These are phyloP conservation scores for Chromis chromis DNA, from an alignment of 2,797 vertebrate species.

Conservation along the genomic window DNA sequence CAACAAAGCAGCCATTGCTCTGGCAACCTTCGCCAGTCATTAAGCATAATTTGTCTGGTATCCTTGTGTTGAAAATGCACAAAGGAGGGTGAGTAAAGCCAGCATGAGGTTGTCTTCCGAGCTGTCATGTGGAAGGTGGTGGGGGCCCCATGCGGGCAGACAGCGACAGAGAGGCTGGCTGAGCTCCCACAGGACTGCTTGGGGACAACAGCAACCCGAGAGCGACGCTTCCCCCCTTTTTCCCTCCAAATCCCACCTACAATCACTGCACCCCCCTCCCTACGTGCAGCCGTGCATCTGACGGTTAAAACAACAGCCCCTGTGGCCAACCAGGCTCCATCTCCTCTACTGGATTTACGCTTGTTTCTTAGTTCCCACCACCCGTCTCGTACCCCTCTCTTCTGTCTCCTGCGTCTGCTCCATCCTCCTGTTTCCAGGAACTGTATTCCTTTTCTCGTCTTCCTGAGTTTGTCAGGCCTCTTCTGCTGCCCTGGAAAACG, in stretches of 20 bases:
- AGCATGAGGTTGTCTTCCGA: constrained; percentile 81
- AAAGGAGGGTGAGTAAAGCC: constrained; percentile 78
- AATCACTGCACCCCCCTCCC: constrained; percentile 47
- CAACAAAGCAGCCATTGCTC: constrained; percentile 76
- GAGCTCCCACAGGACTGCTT: constrained; percentile 74
- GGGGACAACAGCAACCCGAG: constrained; percentile 80
- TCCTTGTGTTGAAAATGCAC: constrained; percentile 79
- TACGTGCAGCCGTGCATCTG: constrained; percentile 64
- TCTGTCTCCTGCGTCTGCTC: constrained; percentile 5
- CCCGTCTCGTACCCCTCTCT: constrained; percentile 7
- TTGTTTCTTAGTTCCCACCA: constrained; percentile 54
- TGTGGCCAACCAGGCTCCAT: constrained; percentile 77
- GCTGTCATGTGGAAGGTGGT: constrained; percentile 78
- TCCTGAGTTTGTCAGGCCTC: neutral
- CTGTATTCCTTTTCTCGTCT: constrained; percentile 8
- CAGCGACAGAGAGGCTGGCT: constrained; percentile 78
- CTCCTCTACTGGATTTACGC: constrained; percentile 72
- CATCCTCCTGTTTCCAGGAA: constrained; percentile 5
- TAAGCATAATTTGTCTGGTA: constrained; percentile 84
- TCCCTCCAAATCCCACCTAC: constrained; percentile 49
- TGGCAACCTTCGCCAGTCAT: constrained; percentile 73
- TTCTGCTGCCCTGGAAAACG: constrained; percentile 21
- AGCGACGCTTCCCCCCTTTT: constrained; percentile 43
- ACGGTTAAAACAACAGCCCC: constrained; percentile 80
- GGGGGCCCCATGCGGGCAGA: constrained; percentile 71